Conservation (phyloP, 2,113 vertebrate species). For the Zeus faber region DNA sequence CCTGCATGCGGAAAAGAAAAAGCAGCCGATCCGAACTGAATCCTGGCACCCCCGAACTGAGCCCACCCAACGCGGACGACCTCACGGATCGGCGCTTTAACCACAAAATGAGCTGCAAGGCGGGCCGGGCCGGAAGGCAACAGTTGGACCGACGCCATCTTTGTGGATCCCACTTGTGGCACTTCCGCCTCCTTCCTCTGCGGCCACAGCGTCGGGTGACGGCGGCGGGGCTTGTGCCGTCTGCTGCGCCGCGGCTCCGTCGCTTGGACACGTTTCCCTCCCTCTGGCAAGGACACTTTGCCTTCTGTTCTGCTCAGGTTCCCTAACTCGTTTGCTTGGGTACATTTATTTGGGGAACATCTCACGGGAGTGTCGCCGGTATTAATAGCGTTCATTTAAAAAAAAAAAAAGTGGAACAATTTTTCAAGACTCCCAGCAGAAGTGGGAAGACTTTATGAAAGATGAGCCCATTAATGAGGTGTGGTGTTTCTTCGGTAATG, state of each 20-base stretch:
- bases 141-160: constrained; percentile 47
- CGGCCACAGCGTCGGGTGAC: too few relatives aligned
- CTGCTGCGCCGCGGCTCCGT: too few relatives aligned
- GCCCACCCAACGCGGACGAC: too few relatives aligned
- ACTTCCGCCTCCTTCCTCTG: constrained; percentile 51
- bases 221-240: too few relatives aligned
- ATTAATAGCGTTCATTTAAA: constrained; percentile 11
- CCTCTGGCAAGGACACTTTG: constrained; percentile 36
- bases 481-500: too few relatives aligned
- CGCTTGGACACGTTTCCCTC: constrained; percentile 42
- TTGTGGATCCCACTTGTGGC: constrained; percentile 41
- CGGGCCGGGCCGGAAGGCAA: constrained; percentile 42
- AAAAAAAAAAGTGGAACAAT: background rate
- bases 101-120: too few relatives aligned
- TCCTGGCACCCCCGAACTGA: too few relatives aligned
- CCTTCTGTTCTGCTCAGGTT: constrained; percentile 55
- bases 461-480: too few relatives aligned
- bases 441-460: too few relatives aligned
- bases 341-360: constrained; percentile 6
- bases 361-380: constrained; percentile 3
- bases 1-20: too few relatives aligned
- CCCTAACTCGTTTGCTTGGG: constrained; percentile 5
- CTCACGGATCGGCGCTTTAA: too few relatives aligned
- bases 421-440: background rate
- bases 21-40: too few relatives aligned